Percentiles rank a stretch among this genome's conserved stretches.
Conservation (phyloP, 2,888 invertebrate species). For the Thymelicus lineola region DNA sequence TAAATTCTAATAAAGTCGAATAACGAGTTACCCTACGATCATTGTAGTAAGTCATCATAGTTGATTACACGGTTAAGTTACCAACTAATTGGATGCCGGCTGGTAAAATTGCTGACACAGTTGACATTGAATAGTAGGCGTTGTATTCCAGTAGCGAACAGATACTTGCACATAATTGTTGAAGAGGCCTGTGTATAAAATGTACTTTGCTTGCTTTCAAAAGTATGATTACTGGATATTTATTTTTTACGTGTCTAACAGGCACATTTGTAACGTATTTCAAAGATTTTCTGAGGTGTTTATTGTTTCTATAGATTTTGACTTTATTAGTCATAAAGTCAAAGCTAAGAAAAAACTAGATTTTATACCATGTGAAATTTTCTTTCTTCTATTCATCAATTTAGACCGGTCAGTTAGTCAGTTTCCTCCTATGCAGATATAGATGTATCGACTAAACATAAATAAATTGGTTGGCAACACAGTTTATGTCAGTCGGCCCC, state of each 20-base stretch:
- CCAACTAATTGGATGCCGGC: conserved; percentile 3
- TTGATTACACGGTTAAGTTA: conserved; percentile 2
- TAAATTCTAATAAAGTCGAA: conserved; percentile 1
- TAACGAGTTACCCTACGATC: conserved; percentile 1
- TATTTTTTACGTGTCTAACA: too few species aligned
- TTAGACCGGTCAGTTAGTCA: not conserved
- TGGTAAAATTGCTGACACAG: conserved; percentile 13
- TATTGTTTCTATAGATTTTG: too few species aligned
- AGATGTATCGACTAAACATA: conserved; percentile 22
- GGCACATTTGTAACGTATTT: too few species aligned
- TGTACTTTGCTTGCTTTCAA: too few species aligned
- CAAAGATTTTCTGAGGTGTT: too few species aligned
- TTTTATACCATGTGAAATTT: too few species aligned
- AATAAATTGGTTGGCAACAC: conserved; percentile 34
- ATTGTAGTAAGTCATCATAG: not conserved
- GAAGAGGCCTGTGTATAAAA: not conserved
- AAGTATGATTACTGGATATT: too few species aligned
- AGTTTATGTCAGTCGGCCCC: conserved; percentile 43
- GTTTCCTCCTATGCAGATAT: conserved; percentile 4
- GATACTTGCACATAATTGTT: not conserved
- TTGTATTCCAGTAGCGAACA: not conserved
- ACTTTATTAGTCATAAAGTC: too few species aligned
- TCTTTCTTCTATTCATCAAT: too few species aligned
- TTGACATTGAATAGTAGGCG: not conserved
- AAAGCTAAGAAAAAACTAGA: too few species aligned